Base-by-base conservation (phyloP, 1,140 invertebrate genomes). In the Lysiphlebus fabarum region DNA sequence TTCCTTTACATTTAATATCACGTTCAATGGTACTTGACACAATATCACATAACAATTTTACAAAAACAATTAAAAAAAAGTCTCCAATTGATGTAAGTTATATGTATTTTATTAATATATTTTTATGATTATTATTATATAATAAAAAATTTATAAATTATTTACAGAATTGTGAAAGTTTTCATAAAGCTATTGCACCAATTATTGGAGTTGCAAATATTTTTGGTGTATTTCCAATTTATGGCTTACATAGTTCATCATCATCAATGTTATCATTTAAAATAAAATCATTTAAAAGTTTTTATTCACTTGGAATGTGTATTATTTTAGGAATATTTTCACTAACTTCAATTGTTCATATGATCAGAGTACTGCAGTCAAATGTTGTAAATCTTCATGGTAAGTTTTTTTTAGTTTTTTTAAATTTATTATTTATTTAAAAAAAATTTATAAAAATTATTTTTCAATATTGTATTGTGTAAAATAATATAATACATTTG, bases 211-310 rank as follows among this genome's bases (percentile, higher is more conserved):
- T 73, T 0, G 74, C 77, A 7, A 77, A 78, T 64, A 58, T 73
- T 56, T 80, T 78, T 45, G 78, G 77, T 6, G 6, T 78, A 4
- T 62, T 80, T 42, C 78, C 78, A 5, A 40, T 80, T 1, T 56
- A 47, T 4, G 70, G 71, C 1, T 50, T 79, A 7, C 49, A 63
- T 17, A 53, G 62, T 3, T 17, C 55, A 5, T 69, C 68, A 0
- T 62, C 68, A 0, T 47, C 58, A 43, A 69, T 70, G 37, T 61
- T 78, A 5, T 53, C 53, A 2, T 78, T 77, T 34, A 57, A 12
- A 14, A 65, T 49, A 55, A 34, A 60, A 6, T 68, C 70, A 0
- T 60, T 70, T 8, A 62, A 66, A 33, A 63, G 64, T 1, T 11
- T 68, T 12, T 79, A 77, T 38, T 50, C 71, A 0, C 55, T 62